phyloP scores from a whole-genome alignment of 2,797 vertebrate species.

The Oreochromis mossambicus region DNA sequence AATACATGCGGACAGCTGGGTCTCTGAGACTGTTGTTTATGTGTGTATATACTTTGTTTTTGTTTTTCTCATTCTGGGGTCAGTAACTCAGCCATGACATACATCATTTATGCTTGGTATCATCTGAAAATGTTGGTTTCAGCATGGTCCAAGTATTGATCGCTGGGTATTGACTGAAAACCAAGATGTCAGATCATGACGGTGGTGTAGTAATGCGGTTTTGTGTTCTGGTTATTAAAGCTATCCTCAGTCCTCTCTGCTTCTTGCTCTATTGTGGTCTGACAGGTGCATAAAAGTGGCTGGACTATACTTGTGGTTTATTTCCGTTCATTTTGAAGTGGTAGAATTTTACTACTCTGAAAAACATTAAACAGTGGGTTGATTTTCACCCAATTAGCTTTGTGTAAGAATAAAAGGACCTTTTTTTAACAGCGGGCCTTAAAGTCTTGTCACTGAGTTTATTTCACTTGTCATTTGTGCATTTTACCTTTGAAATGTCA shows the following conservation, averaged over 20 bases:
- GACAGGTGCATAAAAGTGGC: not conserved
- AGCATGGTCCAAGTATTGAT: constrained; percentile 59
- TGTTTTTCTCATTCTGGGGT: constrained; percentile 44
- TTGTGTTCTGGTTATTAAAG: constrained; percentile 38
- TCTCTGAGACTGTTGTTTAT: not conserved
- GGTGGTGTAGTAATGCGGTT: constrained; percentile 20
- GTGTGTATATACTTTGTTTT: constrained; percentile 29
- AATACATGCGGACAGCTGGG: not conserved
- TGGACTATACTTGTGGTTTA: not conserved
- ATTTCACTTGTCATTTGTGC: not conserved
- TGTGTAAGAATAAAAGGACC: constrained; percentile 1
- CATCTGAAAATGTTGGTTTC: constrained; percentile 65
- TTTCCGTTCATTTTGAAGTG: not conserved
- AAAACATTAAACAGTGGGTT: not conserved
- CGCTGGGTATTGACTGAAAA: constrained; percentile 53
- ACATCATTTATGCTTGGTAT: constrained; percentile 63
- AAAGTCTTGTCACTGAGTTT: not conserved
- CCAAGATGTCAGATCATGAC: constrained; percentile 49
- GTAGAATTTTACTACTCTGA: not conserved
- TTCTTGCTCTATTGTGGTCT: not conserved
- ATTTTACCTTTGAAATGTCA: not conserved
- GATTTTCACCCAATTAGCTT: not conserved
- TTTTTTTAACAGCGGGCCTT: not conserved
- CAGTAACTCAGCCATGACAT: constrained; percentile 64
- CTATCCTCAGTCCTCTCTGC: not conserved